Percentiles rank a stretch among this genome's conserved stretches.
Conservation (phyloP, 2,797 vertebrate genomes). For the Denticeps clupeoides region DNA sequence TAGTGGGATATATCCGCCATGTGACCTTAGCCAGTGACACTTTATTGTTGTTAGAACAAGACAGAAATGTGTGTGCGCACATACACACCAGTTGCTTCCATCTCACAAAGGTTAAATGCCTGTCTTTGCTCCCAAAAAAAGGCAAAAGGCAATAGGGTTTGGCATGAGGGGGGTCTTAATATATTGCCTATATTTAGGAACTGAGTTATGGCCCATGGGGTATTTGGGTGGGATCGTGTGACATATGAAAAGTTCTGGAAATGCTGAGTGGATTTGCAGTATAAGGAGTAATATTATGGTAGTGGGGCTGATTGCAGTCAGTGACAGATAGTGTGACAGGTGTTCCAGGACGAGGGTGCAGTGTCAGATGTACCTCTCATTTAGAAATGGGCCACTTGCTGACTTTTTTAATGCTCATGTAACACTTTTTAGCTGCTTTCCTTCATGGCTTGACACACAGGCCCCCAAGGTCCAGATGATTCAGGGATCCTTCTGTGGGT, state of each 20-base stretch:
- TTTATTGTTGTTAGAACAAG: conserved; percentile 43
- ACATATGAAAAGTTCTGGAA: conserved; percentile 63
- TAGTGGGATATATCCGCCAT: conserved; percentile 39
- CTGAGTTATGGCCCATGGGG: conserved; percentile 55
- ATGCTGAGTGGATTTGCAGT: conserved; percentile 62
- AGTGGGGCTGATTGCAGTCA: conserved; percentile 64
- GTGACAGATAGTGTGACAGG: conserved; percentile 83
- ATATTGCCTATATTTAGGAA: conserved; percentile 73
- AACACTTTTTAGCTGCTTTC: conserved; percentile 40
- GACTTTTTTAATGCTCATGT: conserved; percentile 58
- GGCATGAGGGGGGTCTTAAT: conserved; percentile 40
- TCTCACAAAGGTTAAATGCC: conserved; percentile 27
- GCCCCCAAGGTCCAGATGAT: too few species aligned
- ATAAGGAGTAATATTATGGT: conserved; percentile 49
- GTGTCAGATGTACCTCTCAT: conserved; percentile 67
- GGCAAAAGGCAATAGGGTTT: conserved; percentile 37
- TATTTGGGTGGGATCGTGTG: conserved; percentile 62
- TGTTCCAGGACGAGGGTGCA: conserved; percentile 57
- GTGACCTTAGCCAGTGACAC: conserved; percentile 36
- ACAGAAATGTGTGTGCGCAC: conserved; percentile 30
- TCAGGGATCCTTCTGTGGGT: too few species aligned
- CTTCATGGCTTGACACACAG: too few species aligned
- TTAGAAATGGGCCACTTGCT: conserved; percentile 69
- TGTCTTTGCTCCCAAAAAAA: conserved; percentile 54
- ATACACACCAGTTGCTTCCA: conserved; percentile 31